Conservation (phyloP, 2,113 vertebrate genomes). For the Pygoscelis antarcticus region DNA sequence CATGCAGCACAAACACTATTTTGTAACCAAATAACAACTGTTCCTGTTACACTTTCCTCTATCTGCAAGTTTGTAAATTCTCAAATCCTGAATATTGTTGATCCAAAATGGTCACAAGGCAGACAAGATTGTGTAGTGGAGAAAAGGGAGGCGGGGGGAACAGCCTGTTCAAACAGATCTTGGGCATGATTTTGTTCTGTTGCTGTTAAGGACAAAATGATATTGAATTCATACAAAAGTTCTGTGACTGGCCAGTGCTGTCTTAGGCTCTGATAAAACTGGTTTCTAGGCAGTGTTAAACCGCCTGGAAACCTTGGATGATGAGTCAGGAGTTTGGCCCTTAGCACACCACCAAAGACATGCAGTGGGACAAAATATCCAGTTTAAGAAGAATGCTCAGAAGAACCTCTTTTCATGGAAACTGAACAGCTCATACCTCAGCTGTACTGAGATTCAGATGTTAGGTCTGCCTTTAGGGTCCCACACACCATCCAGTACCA, state of each 20-base stretch:
- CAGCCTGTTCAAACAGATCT: background rate
- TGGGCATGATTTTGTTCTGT: background rate
- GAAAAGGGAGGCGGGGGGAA: rapidly evolving
- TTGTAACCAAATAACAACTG: background rate
- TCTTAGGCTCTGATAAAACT: background rate
- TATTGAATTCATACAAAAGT: background rate
- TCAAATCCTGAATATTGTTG: background rate
- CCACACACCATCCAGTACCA: background rate
- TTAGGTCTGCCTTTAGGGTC: background rate
- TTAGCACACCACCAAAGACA: background rate
- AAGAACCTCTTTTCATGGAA: background rate
- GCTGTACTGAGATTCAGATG: background rate
- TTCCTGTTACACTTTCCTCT: background rate
- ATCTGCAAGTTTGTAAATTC: background rate
- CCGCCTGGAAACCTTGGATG: background rate
- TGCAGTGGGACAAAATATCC: background rate
- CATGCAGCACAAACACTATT: background rate
- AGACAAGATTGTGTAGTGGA: background rate
- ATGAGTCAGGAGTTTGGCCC: background rate
- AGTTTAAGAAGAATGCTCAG: background rate
- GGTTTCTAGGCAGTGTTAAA: background rate
- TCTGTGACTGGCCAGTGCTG: background rate
- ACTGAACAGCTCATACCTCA: background rate
- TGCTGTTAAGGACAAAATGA: background rate
- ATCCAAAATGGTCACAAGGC: background rate